Percentiles rank a stretch among this genome's conserved stretches.
phyloP scores from a whole-genome alignment of 2,113 vertebrate genomes.

The Axis porcinus region DNA sequence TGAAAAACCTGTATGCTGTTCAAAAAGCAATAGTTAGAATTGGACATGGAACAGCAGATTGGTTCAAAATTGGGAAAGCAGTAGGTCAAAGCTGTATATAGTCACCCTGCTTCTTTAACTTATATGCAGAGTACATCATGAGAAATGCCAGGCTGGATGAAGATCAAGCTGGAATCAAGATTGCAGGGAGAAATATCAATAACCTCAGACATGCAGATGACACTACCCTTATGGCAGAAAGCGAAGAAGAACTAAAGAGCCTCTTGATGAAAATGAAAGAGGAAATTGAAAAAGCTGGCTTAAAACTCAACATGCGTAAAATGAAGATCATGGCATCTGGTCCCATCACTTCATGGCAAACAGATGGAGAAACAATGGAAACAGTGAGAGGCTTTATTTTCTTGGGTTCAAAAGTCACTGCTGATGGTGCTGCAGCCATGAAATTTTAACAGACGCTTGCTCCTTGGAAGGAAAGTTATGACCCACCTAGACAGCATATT shows the following conservation, averaged over 20 bases:
- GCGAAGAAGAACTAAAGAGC: not conserved
- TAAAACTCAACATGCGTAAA: not conserved
- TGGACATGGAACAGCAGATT: not conserved
- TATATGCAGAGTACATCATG: not conserved
- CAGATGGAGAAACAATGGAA: not conserved
- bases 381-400: not conserved
- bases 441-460: not conserved
- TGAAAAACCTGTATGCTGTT: not conserved
- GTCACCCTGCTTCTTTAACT: not conserved
- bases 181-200: not conserved
- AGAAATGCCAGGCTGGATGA: not conserved
- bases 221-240: not conserved
- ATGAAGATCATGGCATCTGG: not conserved
- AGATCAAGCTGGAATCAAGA: not conserved
- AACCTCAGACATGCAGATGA: not conserved
- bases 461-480: not conserved
- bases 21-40: not conserved
- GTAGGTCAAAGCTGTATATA: not conserved
- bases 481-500: not conserved
- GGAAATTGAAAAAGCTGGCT: not conserved
- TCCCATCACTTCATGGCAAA: not conserved
- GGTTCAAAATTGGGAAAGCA: not conserved
- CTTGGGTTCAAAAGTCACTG: not conserved
- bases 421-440: not conserved
- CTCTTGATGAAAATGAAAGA: not conserved